phyloP scores from a whole-genome alignment of 1,140 invertebrate species.

The Whitmania pigra region DNA sequence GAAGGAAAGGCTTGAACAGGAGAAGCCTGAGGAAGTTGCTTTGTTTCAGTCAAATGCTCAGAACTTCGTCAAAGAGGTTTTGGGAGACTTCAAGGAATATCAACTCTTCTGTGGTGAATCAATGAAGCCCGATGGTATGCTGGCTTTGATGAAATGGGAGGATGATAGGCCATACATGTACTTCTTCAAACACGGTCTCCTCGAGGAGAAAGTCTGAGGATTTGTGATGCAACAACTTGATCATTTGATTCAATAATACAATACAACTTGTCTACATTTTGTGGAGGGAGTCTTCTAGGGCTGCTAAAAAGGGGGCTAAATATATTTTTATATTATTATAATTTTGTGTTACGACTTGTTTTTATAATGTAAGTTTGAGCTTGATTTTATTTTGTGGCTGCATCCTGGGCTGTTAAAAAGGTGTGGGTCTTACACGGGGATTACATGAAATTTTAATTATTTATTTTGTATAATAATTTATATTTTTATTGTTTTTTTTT shows the following conservation, averaged over 20 bases:
- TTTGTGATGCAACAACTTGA: background rate
- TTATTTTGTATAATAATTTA: too few relatives aligned
- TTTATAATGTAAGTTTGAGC: too few relatives aligned
- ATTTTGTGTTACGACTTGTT: too few relatives aligned
- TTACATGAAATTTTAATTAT: too few relatives aligned
- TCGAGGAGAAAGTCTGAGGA: conserved; percentile 69
- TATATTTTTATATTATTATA: too few relatives aligned
- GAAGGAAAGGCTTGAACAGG: conserved; percentile 16
- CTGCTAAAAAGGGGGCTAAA: too few relatives aligned
- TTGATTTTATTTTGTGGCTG: too few relatives aligned
- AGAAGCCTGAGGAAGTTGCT: conserved; percentile 54
- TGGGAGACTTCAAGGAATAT: conserved; percentile 77
- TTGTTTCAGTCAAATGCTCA: conserved; percentile 82
- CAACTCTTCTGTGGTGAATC: conserved; percentile 88
- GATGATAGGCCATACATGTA: conserved; percentile 70
- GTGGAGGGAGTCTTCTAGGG: too few relatives aligned
- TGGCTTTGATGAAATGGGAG: conserved; percentile 83
- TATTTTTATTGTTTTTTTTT: too few relatives aligned
- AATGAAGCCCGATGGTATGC: conserved; percentile 78
- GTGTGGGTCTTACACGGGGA: too few relatives aligned
- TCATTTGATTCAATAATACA: background rate
- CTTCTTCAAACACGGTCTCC: conserved; percentile 88
- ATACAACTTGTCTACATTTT: too few relatives aligned
- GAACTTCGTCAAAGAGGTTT: conserved; percentile 84
- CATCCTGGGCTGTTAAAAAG: too few relatives aligned